Percentiles rank a stretch among this genome's conserved stretches.
Conservation (phyloP, 2,888 invertebrate species). For the Drosophila prolongata region DNA sequence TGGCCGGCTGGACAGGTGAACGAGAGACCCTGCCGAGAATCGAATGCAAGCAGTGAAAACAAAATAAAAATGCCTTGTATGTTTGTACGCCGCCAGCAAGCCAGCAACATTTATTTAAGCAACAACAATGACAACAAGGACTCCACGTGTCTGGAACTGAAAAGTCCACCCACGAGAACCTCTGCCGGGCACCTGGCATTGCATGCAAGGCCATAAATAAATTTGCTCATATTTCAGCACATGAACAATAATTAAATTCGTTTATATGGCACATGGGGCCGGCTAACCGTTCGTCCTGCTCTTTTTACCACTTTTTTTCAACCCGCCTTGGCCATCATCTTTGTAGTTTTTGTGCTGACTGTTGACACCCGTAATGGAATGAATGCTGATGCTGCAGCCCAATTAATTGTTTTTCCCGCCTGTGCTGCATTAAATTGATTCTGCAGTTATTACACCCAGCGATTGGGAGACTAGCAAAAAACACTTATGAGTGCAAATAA, state of each 20-base stretch:
- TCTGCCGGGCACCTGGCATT: constrained; percentile 27
- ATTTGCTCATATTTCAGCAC: constrained; percentile 76
- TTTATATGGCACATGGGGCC: constrained; percentile 61
- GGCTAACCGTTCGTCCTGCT: constrained; percentile 49
- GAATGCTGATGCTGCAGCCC: constrained; percentile 65
- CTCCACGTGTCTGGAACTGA: constrained; percentile 7
- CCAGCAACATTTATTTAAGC: constrained; percentile 58
- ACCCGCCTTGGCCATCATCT: constrained; percentile 25
- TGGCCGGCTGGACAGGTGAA: constrained; percentile 40
- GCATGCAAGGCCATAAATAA: constrained; percentile 67
- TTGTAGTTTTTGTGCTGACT: constrained; percentile 38
- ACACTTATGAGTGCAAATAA: constrained; percentile 25
- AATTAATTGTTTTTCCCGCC: constrained; percentile 59
- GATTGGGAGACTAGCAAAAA: constrained; percentile 28
- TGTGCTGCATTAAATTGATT: constrained; percentile 38
- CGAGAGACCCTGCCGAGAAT: constrained; percentile 25
- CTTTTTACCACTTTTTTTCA: neutral
- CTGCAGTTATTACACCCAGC: constrained; percentile 39
- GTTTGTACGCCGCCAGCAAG: constrained; percentile 26
- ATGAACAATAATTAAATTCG: constrained; percentile 78
- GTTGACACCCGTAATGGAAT: constrained; percentile 77
- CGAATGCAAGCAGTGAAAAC: constrained; percentile 46
- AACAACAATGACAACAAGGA: constrained; percentile 49
- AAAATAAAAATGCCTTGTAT: constrained; percentile 31
- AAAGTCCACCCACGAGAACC: constrained; percentile 16